Percentiles rank a stretch among this genome's conserved stretches.
Evolutionary conservation across 2,797 vertebrate genomes (phyloP).

Genomic region (Schizothorax lantsangensis): DNA sequence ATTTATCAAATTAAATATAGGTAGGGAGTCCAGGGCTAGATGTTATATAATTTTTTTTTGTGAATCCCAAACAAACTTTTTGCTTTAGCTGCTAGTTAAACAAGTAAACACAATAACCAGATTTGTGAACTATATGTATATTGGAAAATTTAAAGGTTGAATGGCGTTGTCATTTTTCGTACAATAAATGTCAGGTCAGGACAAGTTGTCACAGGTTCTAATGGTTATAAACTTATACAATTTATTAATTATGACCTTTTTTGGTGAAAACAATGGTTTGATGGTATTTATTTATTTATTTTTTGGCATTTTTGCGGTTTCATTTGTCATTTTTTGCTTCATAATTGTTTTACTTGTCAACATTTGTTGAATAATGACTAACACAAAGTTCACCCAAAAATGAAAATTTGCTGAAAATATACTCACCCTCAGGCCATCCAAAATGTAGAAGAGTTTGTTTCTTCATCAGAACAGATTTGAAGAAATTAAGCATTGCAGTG

Average conservation of each 20-base stretch:
- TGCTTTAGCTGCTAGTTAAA: neutral
- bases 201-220: neutral
- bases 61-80: neutral
- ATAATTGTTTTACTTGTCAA: neutral
- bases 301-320: too few species aligned
- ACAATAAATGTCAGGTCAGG: neutral
- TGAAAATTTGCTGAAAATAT: neutral
- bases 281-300: neutral
- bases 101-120: neutral
- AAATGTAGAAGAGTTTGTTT: neutral
- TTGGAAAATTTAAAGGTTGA: neutral
- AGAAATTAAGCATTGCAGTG: neutral
- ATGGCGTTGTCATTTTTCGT: neutral
- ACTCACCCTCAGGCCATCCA: neutral
- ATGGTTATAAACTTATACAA: neutral
- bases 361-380: neutral
- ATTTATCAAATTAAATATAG: neutral
- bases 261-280: neutral
- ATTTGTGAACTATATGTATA: neutral
- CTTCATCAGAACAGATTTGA: neutral
- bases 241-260: neutral
- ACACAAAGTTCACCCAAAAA: neutral
- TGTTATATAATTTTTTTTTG: neutral
- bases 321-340: neutral
- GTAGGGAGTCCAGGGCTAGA: neutral